phyloP scores from a whole-genome alignment of 2,113 vertebrate genomes.

The Chiloscyllium plagiosum region DNA sequence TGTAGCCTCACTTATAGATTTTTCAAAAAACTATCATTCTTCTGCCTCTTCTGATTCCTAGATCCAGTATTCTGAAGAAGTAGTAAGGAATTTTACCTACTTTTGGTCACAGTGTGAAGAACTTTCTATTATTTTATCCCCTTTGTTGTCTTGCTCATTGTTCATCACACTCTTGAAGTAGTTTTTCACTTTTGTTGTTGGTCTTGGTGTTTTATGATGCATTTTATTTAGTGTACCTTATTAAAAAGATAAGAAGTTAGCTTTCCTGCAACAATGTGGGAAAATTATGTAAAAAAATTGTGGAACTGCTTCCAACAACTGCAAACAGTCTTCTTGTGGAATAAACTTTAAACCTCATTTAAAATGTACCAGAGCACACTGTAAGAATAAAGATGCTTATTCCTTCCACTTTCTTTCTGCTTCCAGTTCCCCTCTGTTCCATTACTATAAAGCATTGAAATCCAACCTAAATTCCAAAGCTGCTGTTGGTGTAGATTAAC shows the following conservation, averaged over 20 bases:
- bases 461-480: background rate
- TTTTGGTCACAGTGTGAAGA: background rate
- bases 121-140: background rate
- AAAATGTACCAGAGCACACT: background rate
- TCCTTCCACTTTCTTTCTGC: background rate
- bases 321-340: background rate
- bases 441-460: background rate
- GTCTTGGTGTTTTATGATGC: background rate
- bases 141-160: background rate
- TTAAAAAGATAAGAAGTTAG: background rate
- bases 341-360: background rate
- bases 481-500: background rate
- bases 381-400: background rate
- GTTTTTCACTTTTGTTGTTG: background rate
- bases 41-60: background rate
- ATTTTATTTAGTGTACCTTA: background rate
- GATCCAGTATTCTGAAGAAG: background rate
- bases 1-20: background rate
- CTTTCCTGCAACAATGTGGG: background rate
- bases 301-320: background rate
- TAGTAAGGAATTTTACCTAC: background rate
- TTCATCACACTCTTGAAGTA: background rate
- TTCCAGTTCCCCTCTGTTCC: background rate
- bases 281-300: background rate
- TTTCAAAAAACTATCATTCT: background rate